These are phyloP conservation scores for Eristalinus aeneus DNA, from an alignment of 2,888 invertebrate species.

Conservation along the genomic window DNA sequence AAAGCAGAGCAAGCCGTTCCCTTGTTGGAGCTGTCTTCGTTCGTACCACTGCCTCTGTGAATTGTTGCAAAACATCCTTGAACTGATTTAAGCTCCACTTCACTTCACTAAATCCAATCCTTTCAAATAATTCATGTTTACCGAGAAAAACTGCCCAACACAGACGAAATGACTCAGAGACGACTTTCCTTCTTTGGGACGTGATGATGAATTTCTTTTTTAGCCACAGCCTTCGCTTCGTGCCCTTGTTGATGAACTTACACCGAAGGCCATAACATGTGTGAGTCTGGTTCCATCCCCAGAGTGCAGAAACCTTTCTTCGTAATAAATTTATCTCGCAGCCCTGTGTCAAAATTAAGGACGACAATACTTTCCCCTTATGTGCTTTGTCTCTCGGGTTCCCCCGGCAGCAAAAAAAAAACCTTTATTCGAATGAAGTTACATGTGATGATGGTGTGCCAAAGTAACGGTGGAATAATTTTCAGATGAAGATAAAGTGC, in stretches of 20 bases:
- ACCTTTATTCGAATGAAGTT: not conserved
- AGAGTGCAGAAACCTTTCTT: not conserved
- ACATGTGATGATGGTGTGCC: constrained; percentile 8
- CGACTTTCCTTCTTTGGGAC: too few species aligned
- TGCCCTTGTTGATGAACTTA: not conserved
- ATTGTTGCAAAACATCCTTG: too few species aligned
- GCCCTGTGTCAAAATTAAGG: not conserved
- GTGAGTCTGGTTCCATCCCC: not conserved
- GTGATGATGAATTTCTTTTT: not conserved
- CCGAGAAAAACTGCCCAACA: too few species aligned
- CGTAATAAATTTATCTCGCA: not conserved
- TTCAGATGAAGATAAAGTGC: constrained; percentile 19
- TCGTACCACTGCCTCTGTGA: too few species aligned
- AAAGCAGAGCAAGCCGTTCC: too few species aligned
- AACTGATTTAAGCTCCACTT: too few species aligned
- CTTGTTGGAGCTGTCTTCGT: too few species aligned
- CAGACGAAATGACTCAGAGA: too few species aligned
- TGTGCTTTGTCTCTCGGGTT: not conserved
- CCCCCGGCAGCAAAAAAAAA: not conserved
- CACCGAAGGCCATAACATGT: not conserved
- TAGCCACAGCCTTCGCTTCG: not conserved
- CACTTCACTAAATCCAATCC: too few species aligned
- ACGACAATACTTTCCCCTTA: not conserved
- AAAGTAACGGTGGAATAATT: constrained; percentile 17
- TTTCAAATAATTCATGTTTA: too few species aligned